Evolutionary conservation across 2,888 invertebrate genomes (phyloP).

Genomic region (Rhogogaster chlorosoma): DNA sequence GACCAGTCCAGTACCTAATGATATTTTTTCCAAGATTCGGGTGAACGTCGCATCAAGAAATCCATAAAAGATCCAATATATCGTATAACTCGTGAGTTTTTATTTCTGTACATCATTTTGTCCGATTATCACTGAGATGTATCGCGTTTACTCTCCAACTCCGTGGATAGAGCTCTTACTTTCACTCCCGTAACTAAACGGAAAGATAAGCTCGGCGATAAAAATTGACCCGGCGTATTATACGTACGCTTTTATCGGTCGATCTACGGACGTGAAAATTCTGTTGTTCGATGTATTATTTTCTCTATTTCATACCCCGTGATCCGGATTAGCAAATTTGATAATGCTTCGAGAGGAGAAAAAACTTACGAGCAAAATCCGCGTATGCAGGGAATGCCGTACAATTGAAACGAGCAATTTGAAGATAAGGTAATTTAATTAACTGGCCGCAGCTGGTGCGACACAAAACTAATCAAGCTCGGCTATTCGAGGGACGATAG

Average conservation of each 20-base stretch:
- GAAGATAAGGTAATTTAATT: conserved; percentile 29
- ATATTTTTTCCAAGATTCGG: neutral
- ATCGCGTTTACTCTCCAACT: neutral
- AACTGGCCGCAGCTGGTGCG: neutral
- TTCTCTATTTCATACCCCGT: neutral
- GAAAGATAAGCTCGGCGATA: neutral
- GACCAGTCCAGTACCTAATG: neutral
- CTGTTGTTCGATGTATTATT: neutral
- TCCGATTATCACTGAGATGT: neutral
- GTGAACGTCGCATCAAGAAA: neutral
- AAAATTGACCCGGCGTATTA: neutral
- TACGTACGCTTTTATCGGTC: neutral
- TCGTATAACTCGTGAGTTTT: neutral
- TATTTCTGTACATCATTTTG: neutral
- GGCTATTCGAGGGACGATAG: neutral
- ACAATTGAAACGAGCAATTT: conserved; percentile 2
- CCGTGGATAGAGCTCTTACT: neutral
- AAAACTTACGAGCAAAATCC: neutral
- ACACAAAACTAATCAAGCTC: conserved; percentile 17
- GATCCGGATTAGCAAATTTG: neutral
- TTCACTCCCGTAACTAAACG: neutral
- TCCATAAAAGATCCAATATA: neutral
- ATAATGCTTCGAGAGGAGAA: neutral
- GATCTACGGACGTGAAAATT: neutral
- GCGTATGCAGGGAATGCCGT: neutral